phyloP scores from a whole-genome alignment of 2,113 vertebrate species.

The Oostethus manadensis region DNA sequence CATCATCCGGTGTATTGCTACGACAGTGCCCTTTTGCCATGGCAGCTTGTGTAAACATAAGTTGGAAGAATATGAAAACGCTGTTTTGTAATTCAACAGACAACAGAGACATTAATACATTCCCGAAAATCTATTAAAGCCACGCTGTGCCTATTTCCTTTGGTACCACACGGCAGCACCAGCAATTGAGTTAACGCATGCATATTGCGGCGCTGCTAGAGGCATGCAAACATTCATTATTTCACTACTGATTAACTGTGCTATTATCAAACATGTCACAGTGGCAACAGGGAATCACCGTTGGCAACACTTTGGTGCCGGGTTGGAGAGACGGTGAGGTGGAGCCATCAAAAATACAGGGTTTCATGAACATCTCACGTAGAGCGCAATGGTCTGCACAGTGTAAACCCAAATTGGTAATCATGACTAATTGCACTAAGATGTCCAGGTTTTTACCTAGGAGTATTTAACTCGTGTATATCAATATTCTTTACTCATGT shows the following conservation, averaged over 20 bases:
- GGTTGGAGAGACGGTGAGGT: neutral
- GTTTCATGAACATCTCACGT: neutral
- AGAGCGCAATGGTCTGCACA: too few species aligned
- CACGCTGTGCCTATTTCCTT: neutral
- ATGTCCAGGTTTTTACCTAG: too few species aligned
- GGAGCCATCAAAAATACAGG: neutral
- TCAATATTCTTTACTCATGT: too few species aligned
- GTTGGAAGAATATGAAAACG: neutral
- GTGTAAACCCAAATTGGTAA: too few species aligned
- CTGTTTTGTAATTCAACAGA: neutral
- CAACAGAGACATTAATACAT: neutral
- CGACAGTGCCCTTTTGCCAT: neutral
- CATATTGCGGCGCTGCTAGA: slow-evolving; percentile 29
- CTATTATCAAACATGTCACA: slow-evolving; percentile 28
- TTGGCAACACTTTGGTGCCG: slow-evolving; percentile 5
- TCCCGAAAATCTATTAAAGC: neutral
- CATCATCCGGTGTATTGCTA: neutral
- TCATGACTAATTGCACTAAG: too few species aligned
- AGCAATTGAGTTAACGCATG: slow-evolving; percentile 17
- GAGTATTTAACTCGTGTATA: too few species aligned
- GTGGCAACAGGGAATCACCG: slow-evolving; percentile 22
- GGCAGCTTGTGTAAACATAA: neutral
- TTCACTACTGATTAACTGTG: slow-evolving; percentile 32
- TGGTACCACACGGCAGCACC: slow-evolving; percentile 2
- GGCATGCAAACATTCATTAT: slow-evolving; percentile 35